Base-by-base conservation (phyloP, 2,888 invertebrate genomes). In the Limnephilus lunatus region DNA sequence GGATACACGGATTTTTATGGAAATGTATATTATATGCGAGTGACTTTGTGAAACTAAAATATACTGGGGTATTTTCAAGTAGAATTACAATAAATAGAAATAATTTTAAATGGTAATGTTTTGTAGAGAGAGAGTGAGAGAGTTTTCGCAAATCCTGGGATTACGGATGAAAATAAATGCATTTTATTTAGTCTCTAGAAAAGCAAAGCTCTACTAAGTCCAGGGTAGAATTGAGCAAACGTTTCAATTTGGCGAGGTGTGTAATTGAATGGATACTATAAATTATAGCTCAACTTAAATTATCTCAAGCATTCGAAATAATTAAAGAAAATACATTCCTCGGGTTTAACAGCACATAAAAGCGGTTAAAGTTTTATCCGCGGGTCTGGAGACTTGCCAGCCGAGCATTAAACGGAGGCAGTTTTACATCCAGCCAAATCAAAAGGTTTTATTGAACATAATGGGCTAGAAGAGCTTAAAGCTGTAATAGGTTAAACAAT, bases 1-100 rank as follows among this genome's bases (percentile, higher is more conserved):
- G 85, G 83, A 68, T 80, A 89, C 85, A 85, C 68, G 68, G 91
- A 89, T 89, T 87, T 87, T 87, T 87, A 87, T 87, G 68, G 32
- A 87, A 68, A 68, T 86, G 30, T 85, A 39, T n/a, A 85, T 44
- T n/a, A 85, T 44, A 35, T 48, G 44, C 86, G n/a, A 32, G 82
- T 39, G 83, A 83, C 83, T 32, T 32, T 83, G 39, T 83, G 83
- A 11, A 83, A 83, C 83, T 83, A 35, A 35, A 35, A 83, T 35
- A 32, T 39, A 35, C 83, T 83, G 39, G 39, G 25, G 25, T 11
- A 68, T 68, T 68, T n/a, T n/a, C 68, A 11, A n/a, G 83, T 35
- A 83, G 35, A 83, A 83, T 83, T 83, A 35, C 68, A 32, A 83
- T 35, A 83, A 83, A 83, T 25, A 35, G 83, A 35, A 32, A 83